These are phyloP conservation scores for Zoanthus sansibaricus DNA, from an alignment of 92 coral and sea anemone species.

Conservation along the genomic window DNA sequence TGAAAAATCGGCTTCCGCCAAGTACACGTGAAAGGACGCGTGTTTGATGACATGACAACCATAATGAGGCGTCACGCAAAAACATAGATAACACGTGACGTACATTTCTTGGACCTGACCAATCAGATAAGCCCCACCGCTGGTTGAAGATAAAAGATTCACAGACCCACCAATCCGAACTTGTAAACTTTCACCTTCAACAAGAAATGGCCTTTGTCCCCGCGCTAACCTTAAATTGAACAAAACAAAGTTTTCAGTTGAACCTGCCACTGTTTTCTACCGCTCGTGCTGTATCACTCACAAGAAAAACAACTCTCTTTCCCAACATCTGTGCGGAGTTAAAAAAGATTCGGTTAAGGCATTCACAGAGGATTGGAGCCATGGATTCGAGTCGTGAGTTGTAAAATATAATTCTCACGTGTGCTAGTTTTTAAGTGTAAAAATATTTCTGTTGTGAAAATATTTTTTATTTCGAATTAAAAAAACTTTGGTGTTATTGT, in stretches of 20 bases:
- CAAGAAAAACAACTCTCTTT: background rate
- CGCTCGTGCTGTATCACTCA: background rate
- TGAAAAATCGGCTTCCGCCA: background rate
- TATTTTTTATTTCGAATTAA: background rate
- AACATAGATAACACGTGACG: conserved; percentile 1
- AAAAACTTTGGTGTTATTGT: background rate
- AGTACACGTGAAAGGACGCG: conserved; percentile 35
- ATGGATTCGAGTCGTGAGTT: background rate
- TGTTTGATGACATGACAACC: background rate
- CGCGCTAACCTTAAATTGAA: conserved; percentile 31
- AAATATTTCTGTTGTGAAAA: background rate
- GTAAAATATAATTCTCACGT: background rate
- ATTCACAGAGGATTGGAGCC: background rate
- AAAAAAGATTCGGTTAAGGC: background rate
- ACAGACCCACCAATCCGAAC: conserved; percentile 37
- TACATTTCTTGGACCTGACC: background rate
- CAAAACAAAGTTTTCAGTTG: conserved; percentile 4
- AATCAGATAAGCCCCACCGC: background rate
- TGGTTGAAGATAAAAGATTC: background rate
- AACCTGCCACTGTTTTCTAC: background rate
- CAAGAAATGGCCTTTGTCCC: conserved; percentile 52
- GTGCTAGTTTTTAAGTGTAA: background rate
- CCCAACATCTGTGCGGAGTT: background rate
- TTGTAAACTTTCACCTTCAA: conserved; percentile 47
- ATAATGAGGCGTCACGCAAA: conserved; percentile 9